Evolutionary conservation across 2,113 vertebrate genomes (phyloP).

Genomic region (Callorhinus ursinus): DNA sequence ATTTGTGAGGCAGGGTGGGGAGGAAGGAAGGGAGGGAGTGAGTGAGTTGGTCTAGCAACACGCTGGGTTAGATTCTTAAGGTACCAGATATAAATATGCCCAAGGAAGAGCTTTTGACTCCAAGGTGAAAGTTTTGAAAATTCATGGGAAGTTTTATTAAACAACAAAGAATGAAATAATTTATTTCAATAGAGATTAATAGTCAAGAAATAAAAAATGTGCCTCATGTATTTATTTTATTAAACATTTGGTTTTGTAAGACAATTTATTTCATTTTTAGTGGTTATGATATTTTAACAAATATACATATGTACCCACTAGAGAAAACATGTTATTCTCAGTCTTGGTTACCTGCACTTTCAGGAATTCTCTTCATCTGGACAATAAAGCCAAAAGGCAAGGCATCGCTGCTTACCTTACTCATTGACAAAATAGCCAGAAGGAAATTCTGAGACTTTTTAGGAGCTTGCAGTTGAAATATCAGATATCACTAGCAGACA

Average conservation of each 20-base stretch:
- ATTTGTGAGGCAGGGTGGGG: background rate
- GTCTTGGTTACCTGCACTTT: background rate
- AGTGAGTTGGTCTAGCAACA: background rate
- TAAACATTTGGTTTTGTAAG: background rate
- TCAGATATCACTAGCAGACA: background rate
- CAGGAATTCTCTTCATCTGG: background rate
- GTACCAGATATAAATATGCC: background rate
- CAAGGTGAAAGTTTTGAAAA: background rate
- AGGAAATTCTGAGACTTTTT: background rate
- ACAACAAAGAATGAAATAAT: background rate
- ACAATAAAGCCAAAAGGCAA: background rate
- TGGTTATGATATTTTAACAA: background rate
- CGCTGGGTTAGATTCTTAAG: background rate
- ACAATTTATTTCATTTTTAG: background rate
- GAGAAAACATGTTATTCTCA: background rate
- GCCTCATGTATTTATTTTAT: background rate
- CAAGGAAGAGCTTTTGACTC: background rate
- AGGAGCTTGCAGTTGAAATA: background rate
- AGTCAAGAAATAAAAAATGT: background rate
- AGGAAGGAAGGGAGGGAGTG: rapidly evolving
- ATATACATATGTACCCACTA: background rate
- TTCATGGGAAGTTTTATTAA: background rate
- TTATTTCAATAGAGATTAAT: background rate
- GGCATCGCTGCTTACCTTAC: too few species aligned
- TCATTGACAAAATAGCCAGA: background rate